These are phyloP conservation scores for Pantherophis alleghaniensis DNA, from an alignment of 2,797 vertebrate species.

Conservation along the genomic window DNA sequence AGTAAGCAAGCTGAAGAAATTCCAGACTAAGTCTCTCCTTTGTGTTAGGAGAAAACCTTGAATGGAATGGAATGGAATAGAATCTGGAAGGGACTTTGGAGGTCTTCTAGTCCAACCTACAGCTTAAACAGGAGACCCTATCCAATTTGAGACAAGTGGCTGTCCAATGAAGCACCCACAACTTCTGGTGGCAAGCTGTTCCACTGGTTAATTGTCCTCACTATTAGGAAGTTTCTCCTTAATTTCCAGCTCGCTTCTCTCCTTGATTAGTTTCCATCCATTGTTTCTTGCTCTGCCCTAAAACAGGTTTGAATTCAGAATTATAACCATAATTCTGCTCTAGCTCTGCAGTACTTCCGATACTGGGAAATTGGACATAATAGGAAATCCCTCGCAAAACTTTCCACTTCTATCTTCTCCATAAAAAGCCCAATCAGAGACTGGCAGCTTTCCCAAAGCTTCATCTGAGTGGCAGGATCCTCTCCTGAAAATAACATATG, in stretches of 20 bases:
- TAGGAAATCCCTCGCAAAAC: neutral
- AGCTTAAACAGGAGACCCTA: neutral
- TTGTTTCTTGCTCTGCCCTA: neutral
- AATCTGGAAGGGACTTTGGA: neutral
- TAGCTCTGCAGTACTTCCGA: neutral
- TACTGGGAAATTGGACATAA: neutral
- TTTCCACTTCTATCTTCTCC: neutral
- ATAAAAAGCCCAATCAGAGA: neutral
- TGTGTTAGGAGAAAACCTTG: neutral
- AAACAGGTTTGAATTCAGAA: neutral
- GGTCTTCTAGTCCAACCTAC: neutral
- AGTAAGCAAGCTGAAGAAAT: neutral
- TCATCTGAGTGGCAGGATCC: neutral
- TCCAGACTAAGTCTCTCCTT: neutral
- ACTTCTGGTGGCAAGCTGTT: neutral
- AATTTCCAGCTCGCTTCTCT: neutral
- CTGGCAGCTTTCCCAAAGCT: neutral
- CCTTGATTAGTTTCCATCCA: neutral
- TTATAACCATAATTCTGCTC: neutral
- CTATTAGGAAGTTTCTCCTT: neutral
- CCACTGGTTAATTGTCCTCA: neutral
- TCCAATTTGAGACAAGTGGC: neutral
- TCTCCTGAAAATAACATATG: neutral
- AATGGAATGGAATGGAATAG: neutral
- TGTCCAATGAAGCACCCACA: neutral